Conservation (phyloP, 2,888 invertebrate species). For the Busseola fusca region DNA sequence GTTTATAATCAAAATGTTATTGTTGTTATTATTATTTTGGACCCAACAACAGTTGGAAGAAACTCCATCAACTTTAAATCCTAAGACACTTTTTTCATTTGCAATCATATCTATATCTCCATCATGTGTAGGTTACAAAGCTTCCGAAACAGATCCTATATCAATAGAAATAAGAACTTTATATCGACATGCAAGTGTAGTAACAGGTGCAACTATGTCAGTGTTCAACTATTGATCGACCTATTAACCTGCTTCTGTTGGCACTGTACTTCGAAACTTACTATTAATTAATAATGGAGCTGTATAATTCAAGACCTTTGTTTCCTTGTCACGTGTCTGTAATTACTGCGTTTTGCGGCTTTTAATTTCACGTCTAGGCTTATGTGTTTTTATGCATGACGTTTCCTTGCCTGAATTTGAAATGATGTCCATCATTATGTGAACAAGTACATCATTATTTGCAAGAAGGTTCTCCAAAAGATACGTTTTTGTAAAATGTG, state of each 20-base stretch:
- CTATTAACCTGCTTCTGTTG: constrained; percentile 64
- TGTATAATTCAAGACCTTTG: constrained; percentile 40
- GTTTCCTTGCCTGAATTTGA: background rate
- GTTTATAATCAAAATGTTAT: background rate
- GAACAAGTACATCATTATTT: background rate
- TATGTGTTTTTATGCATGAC: background rate
- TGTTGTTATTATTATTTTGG: no score
- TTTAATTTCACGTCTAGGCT: constrained; percentile 19
- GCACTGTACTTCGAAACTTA: constrained; percentile 42
- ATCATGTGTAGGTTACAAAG: background rate
- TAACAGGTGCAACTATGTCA: constrained; percentile 47
- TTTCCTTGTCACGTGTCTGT: constrained; percentile 35
- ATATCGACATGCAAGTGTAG: constrained; percentile 45
- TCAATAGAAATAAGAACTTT: background rate
- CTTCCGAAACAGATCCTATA: background rate
- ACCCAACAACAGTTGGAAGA: background rate
- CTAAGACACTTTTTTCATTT: background rate
- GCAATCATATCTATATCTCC: background rate
- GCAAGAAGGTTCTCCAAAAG: background rate
- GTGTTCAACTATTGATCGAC: constrained; percentile 65
- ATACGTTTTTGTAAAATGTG: background rate
- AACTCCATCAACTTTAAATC: background rate
- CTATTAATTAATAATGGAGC: constrained; percentile 57
- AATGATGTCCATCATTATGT: background rate
- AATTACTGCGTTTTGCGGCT: constrained; percentile 36